Evolutionary conservation across 2,113 vertebrate species (phyloP), one percentile per base, ranked within the genome.

Genomic region (Neogobius melanostomus): DNA sequence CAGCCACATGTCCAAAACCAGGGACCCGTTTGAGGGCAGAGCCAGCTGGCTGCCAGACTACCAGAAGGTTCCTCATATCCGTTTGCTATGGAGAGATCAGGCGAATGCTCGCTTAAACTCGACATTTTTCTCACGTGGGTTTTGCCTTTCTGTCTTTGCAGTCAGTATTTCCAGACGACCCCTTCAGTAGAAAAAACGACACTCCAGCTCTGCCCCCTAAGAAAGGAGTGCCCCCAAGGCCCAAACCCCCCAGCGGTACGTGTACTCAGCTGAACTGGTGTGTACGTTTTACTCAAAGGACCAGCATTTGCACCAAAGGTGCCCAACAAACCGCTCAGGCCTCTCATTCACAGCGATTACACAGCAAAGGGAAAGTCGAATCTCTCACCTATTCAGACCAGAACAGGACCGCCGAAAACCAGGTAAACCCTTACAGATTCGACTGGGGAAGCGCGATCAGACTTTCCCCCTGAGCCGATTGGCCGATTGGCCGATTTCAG

Each of bases 1-100:
- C 92, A 99, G 96, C 89, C 96, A 95, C 82, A 99, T 99, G 98
- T 94, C 96, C 17, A 97, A 98, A 92, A 92, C 96, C 91, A 93
- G 81, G 53, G 90, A 88, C 66, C 78, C 76, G 0, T 87, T 88
- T 72, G 86, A 91, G 76, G 89, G 88, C 73, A 54, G 89, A 16
- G 86, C 87, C 59, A 61, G 80, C 67, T 91, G 90, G 90, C 68
- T 88, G 51, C 89, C 89, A 11, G 90, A 91, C 54, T 89, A 90
- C 63, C 89, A 90, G 78, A 89, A 91, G 89, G 90, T 91, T 9
- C 7, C 81, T 17, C 46, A 44, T 16, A 46, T 4, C 6, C 21
- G 12, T 15, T 51, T 11, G 49, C 11, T 51, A 51, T 51, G 12
- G 12, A 51, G 49, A 51, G 4, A 14, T 51, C 2, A 4, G 21